phyloP scores from a whole-genome alignment of 2,113 vertebrate species.

The Malaclemys terrapin region DNA sequence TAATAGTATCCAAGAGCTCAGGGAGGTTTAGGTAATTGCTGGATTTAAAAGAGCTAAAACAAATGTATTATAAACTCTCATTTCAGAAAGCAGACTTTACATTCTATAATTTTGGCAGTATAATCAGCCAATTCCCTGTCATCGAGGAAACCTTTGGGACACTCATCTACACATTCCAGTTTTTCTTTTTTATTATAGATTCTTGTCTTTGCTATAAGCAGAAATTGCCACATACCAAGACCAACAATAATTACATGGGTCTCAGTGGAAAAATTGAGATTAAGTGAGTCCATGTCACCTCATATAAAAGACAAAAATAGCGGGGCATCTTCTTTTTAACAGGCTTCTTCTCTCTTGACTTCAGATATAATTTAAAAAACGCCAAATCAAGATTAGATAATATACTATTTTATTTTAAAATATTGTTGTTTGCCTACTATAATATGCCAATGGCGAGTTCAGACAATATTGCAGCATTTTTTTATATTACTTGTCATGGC shows the following conservation, averaged over 20 bases:
- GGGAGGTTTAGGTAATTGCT: neutral
- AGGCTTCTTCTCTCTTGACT: rapidly evolving
- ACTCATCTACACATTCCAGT: neutral
- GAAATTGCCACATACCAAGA: neutral
- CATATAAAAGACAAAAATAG: neutral
- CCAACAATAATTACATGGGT: neutral
- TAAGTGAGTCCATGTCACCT: neutral
- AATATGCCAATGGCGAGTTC: rapidly evolving
- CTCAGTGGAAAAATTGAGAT: neutral
- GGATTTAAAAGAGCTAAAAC: neutral
- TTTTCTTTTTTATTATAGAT: neutral
- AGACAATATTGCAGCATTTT: neutral
- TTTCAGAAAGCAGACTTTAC: neutral
- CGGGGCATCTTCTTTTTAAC: neutral
- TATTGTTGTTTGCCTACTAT: neutral
- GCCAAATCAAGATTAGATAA: neutral
- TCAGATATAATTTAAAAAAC: neutral
- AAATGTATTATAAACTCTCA: rapidly evolving
- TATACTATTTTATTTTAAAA: rapidly evolving
- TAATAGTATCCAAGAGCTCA: neutral
- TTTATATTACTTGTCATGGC: rapidly evolving
- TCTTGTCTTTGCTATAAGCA: neutral
- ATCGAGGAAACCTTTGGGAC: neutral
- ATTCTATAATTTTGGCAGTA: neutral
- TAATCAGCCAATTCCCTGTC: neutral